Conservation (phyloP, 1,140 invertebrate genomes). For the Papilio polyxenes region DNA sequence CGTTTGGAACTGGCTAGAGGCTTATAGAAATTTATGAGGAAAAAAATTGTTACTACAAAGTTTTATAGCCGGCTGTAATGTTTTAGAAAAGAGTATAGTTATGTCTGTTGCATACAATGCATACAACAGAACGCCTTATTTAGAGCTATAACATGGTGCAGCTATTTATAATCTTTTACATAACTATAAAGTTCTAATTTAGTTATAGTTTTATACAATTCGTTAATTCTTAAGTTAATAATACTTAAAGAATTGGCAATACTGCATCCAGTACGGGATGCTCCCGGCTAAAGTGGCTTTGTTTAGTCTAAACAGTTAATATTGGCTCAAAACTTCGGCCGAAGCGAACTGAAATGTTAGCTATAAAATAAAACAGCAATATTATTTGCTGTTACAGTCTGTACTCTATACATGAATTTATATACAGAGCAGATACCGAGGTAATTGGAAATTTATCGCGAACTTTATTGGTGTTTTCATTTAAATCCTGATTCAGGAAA, state of each 20-base stretch:
- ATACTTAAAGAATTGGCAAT: background rate
- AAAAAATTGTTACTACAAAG: background rate
- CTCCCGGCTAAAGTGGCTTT: background rate
- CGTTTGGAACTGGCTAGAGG: constrained; percentile 1
- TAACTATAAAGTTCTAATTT: background rate
- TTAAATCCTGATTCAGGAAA: background rate
- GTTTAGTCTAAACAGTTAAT: background rate
- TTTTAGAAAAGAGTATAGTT: background rate
- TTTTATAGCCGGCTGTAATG: background rate
- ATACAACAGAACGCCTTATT: too few relatives aligned
- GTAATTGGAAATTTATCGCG: constrained; percentile 13
- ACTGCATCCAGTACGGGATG: background rate
- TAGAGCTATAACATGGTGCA: background rate
- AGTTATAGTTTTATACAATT: background rate
- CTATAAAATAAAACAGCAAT: constrained; percentile 18
- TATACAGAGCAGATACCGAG: background rate
- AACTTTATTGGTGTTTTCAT: constrained; percentile 1
- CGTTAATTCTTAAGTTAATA: background rate
- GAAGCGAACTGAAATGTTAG: constrained; percentile 5
- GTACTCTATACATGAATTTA: background rate
- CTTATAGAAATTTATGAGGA: constrained; percentile 9
- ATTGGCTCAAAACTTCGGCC: constrained; percentile 1
- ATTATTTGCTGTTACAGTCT: constrained; percentile 19
- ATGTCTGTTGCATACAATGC: background rate
- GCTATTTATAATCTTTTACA: background rate